Percentiles rank a stretch among this genome's conserved stretches.
These are phyloP conservation scores for Hirtodrosophila trivittata DNA, from an alignment of 2,888 invertebrate species.

Conservation along the genomic window DNA sequence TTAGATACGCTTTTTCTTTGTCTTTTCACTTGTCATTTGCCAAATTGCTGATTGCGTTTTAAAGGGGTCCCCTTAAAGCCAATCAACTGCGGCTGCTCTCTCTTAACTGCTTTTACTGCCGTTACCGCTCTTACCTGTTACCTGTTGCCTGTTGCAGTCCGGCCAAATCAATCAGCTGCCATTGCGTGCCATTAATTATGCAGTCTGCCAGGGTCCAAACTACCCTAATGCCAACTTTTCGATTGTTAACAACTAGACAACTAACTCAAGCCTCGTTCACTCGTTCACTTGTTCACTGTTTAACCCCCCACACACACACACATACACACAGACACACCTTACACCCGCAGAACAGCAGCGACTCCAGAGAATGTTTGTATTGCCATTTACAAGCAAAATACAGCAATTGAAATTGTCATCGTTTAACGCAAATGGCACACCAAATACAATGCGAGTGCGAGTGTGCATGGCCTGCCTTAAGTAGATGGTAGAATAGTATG, in stretches of 20 bases:
- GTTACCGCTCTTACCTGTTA: constrained; percentile 14
- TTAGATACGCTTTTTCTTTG: constrained; percentile 25
- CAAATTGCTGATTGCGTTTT: constrained; percentile 73
- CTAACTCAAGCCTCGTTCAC: background rate
- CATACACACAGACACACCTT: too few relatives aligned
- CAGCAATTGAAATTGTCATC: constrained; percentile 66
- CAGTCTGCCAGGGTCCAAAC: constrained; percentile 4
- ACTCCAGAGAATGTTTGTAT: constrained; percentile 33
- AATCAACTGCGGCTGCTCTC: constrained; percentile 42
- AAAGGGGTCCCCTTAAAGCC: constrained; percentile 52
- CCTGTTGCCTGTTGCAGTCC: constrained; percentile 51
- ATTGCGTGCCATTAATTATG: constrained; percentile 61
- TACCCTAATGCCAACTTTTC: constrained; percentile 15
- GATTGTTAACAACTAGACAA: constrained; percentile 47
- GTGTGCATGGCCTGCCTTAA: constrained; percentile 10
- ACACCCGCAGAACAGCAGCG: background rate
- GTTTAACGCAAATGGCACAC: constrained; percentile 54
- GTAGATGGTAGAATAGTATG: too few relatives aligned
- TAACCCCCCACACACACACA: background rate
- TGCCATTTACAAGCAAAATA: constrained; percentile 43
- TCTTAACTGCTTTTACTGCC: too few relatives aligned
- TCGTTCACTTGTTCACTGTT: constrained; percentile 3
- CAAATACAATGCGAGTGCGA: constrained; percentile 36
- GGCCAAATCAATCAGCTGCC: constrained; percentile 56
- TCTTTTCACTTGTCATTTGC: constrained; percentile 54